phyloP scores from a whole-genome alignment of 2,113 vertebrate species.

The Ammodramus savannarum region DNA sequence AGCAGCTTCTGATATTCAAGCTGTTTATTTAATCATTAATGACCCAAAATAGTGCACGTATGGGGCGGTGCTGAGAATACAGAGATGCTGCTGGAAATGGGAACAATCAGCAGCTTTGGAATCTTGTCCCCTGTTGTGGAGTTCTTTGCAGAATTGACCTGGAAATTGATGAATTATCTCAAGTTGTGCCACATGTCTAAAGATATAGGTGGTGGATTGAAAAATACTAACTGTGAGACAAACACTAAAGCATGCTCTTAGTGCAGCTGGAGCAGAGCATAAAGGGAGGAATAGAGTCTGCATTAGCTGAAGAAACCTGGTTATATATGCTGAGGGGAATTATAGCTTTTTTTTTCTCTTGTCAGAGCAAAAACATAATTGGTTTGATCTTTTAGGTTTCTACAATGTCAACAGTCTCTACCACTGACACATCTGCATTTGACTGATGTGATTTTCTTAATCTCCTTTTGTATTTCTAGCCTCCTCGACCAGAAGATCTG shows the following conservation, averaged over 20 bases:
- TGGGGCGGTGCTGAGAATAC: neutral
- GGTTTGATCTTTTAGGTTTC: neutral
- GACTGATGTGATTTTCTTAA: neutral
- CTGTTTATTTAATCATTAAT: neutral
- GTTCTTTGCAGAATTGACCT: neutral
- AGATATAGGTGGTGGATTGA: neutral
- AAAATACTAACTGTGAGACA: neutral
- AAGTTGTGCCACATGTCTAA: neutral
- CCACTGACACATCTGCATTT: neutral
- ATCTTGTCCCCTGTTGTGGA: neutral
- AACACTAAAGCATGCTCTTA: neutral
- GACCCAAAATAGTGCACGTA: fast-evolving
- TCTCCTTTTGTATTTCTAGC: slow-evolving; percentile 71
- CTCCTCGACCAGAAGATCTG: slow-evolving; percentile 87
- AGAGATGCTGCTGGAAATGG: neutral
- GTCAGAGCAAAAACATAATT: neutral
- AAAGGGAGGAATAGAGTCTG: neutral
- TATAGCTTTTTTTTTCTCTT: neutral
- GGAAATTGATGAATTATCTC: neutral
- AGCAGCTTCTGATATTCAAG: neutral
- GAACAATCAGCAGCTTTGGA: neutral
- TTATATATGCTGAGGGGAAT: neutral
- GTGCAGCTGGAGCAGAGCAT: neutral
- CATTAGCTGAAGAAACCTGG: neutral
- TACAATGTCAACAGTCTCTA: neutral